A percentile compares a stretch with the other conserved stretches of the same genome.
Evolutionary conservation across 1,140 invertebrate species (phyloP).

Genomic region (Drosophila pseudoobscura): DNA sequence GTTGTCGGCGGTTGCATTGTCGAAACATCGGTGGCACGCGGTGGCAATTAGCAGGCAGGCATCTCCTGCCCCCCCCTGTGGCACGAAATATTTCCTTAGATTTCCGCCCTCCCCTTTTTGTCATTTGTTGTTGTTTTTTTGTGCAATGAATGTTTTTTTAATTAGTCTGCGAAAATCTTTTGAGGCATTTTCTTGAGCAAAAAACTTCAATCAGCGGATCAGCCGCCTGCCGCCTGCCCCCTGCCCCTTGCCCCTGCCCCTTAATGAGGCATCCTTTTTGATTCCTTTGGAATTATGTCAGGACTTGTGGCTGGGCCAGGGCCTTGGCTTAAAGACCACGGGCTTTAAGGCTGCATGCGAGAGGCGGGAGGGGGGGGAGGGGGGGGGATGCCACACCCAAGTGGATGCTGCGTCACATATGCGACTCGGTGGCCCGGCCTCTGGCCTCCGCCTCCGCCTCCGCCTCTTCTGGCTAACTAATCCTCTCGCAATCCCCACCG

Average conservation of each 20-base stretch:
- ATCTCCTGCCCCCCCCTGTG: neutral
- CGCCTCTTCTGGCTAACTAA: slow-evolving; percentile 25
- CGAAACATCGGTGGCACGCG: slow-evolving; percentile 16
- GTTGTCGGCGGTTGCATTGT: slow-evolving; percentile 20
- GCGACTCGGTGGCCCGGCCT: slow-evolving; percentile 9
- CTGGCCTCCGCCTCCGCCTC: neutral
- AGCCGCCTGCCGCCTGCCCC: neutral
- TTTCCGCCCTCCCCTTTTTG: slow-evolving; percentile 22
- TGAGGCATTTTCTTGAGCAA: slow-evolving; percentile 28
- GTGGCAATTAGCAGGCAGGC: slow-evolving; percentile 27
- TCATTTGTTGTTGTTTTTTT: slow-evolving; percentile 21
- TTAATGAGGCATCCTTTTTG: slow-evolving; percentile 6
- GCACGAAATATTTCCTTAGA: slow-evolving; percentile 33
- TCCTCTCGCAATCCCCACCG: neutral
- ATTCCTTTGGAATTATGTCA: slow-evolving; percentile 29
- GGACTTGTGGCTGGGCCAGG: neutral
- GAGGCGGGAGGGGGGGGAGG: neutral
- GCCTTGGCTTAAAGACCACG: slow-evolving; percentile 1
- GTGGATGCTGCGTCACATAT: slow-evolving; percentile 43
- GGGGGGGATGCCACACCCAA: slow-evolving; percentile 8
- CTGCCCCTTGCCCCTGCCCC: neutral
- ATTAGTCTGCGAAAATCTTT: slow-evolving; percentile 65
- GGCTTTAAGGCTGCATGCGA: slow-evolving; percentile 26
- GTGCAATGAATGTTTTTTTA: slow-evolving; percentile 52
- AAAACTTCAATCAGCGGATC: slow-evolving; percentile 56